Conservation (phyloP, 2,113 vertebrate genomes). For the Gnathonemus echidnorhynchus region DNA sequence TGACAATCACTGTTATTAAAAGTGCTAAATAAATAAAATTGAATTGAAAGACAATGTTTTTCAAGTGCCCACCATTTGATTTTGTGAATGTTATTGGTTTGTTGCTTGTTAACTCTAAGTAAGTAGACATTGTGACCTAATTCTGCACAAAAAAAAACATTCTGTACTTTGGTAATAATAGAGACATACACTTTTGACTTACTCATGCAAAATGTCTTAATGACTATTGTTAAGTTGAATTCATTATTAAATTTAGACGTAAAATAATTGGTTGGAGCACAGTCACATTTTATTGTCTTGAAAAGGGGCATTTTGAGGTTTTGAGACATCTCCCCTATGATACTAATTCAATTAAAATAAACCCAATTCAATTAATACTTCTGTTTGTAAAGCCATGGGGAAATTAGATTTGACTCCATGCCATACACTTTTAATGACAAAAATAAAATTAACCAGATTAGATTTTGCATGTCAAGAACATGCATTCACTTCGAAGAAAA, state of each 20-base stretch:
- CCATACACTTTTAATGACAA: slow-evolving; percentile 13
- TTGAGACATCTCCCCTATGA: slow-evolving; percentile 2
- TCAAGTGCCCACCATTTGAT: background rate
- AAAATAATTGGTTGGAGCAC: background rate
- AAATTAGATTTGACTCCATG: background rate
- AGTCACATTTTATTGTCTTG: slow-evolving; percentile 12
- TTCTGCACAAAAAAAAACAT: background rate
- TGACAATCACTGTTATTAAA: no score
- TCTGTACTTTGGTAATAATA: background rate
- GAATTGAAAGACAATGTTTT: background rate
- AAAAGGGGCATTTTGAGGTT: background rate
- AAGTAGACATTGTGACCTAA: background rate
- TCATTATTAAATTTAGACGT: slow-evolving; percentile 15
- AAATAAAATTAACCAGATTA: slow-evolving; percentile 2
- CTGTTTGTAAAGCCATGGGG: background rate
- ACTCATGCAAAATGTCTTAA: background rate
- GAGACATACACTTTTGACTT: background rate
- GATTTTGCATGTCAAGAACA: background rate
- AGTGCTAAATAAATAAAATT: no score
- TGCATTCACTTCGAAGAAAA: background rate
- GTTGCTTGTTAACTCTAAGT: background rate
- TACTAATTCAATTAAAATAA: slow-evolving; percentile 29
- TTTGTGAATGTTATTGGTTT: background rate
- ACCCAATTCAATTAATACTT: slow-evolving; percentile 1
- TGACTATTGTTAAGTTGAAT: background rate